Evolutionary conservation across 2,113 vertebrate genomes (phyloP), one percentile per base, ranked within the genome.

Genomic region (Elaphurus davidianus): DNA sequence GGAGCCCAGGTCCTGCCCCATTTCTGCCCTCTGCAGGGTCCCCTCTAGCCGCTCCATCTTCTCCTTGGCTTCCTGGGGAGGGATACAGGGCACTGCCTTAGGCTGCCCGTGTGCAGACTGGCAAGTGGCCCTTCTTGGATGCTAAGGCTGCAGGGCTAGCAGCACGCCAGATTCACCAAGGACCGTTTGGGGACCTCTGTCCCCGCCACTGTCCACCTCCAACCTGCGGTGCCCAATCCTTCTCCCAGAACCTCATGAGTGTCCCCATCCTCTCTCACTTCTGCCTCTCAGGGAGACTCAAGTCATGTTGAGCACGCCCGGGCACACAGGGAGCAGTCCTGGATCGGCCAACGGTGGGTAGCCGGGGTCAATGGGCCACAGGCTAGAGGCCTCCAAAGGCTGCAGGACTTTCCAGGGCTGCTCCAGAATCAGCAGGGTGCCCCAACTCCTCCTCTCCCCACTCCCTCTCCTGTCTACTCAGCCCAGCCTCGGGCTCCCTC

Each of bases 41-140:
- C 98, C 98, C 90, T 99, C 99, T 59, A 99, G 99, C 96, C 99
- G 99, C 87, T 99, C 99, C 57, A 99, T 99, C 97, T 99, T 99
- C 94, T 99, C 92, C 96, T 99, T 99, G 71, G 99, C 99, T 87
- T 99, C 99, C 99, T 99, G 93, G 6, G 96, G 97, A 71, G 25
- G 93, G 89, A 45, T 13, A 6, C 78, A 90, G 45, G 96, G 0
- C 0, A 1, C 7, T 81, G 64, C 55, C 5, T 90, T 1, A 74
- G 59, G 83, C 40, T 33, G 76, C 82, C 47, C 10, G 21, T 2
- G 15, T 2, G 10, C 0, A 40, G 50, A 78, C n/a, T 40, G 2
- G 67, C 45, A 71, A 17, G 40, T 14, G 12, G 27, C 13, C 43
- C 57, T 74, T 7, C 54, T 36, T 7, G n/a, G 57, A 12, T 14